phyloP scores from a whole-genome alignment of 1,140 invertebrate species.

The Megalonaias nervosa region DNA sequence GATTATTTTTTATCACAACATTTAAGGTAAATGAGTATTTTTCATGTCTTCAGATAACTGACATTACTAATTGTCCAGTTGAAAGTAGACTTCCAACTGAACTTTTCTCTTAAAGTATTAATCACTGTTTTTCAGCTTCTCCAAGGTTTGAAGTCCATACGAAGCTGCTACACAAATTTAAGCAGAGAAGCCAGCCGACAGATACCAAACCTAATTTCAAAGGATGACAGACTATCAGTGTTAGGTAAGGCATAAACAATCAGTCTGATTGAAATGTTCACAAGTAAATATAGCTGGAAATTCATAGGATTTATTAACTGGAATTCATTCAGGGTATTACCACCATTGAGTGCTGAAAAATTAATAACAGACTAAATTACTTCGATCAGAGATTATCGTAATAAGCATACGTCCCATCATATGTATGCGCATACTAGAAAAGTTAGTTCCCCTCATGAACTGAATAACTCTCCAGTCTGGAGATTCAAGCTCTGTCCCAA shows the following conservation, averaged over 20 bases:
- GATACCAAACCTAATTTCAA: neutral
- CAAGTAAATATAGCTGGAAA: too few relatives aligned
- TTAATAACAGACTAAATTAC: too few relatives aligned
- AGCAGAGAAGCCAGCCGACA: slow-evolving; percentile 15
- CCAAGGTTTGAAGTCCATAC: slow-evolving; percentile 26
- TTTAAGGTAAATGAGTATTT: neutral
- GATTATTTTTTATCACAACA: neutral
- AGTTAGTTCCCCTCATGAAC: too few relatives aligned
- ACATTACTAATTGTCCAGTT: neutral
- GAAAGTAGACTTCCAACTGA: neutral
- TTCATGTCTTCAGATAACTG: neutral
- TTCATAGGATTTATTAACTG: too few relatives aligned
- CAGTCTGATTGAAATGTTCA: neutral
- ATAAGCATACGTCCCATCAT: too few relatives aligned
- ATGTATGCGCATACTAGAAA: too few relatives aligned
- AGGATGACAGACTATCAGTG: neutral
- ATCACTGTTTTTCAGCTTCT: slow-evolving; percentile 25
- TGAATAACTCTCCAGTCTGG: too few relatives aligned
- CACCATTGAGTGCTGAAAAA: too few relatives aligned
- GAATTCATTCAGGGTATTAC: too few relatives aligned
- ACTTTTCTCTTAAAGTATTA: neutral
- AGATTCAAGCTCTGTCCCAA: too few relatives aligned
- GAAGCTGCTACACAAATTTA: slow-evolving; percentile 23
- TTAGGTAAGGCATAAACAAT: slow-evolving; percentile 5
- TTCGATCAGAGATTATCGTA: too few relatives aligned